Evolutionary conservation across 2,113 vertebrate genomes (phyloP), one percentile per base, ranked within the genome.

Genomic region (Triplophysa tibetana): DNA sequence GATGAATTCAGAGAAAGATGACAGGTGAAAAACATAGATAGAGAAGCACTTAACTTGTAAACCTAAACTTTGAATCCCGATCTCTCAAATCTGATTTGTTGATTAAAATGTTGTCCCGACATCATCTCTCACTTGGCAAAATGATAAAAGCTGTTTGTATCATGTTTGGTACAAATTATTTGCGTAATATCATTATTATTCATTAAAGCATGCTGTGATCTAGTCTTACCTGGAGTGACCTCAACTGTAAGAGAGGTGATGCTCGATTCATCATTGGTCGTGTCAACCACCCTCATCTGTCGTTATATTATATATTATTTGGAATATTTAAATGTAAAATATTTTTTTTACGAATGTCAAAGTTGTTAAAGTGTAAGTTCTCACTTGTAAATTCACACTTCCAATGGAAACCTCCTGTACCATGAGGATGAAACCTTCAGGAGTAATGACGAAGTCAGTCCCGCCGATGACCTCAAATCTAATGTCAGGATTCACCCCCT

Each of bases 401-500:
- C 1, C 72, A 0, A 85, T 60, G 3, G 81, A 7, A 68, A 91
- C 72, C 3, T 70, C 6, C 0, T 1, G 38, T 0, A 80, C 89
- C 67, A 94, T 92, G 81, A 95, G 87, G 73, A 97, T 84, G 79
- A 88, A 86, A 24, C 93, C 92, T 0, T 91, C 82, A 26, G 50
- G 24, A 29, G 91, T 92, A 14, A 93, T 75, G 0, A 38, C 78
- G 86, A 97, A 96, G 10, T 87, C 84, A 0, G 9, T 83, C 82
- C 64, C 92, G 13, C 85, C 91, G 1, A 23, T n/a, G 54, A 95
- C n/a, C 5, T 54, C 77, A 83, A 96, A 96, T 4, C 9, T 21
- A 0, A 96, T 86, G 75, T 88, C 13, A 19, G 95, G 94, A 88
- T 97, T 97, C 58, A 91, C 0, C 21, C 89, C 91, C 95, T 96